Percentiles rank a stretch among this genome's conserved stretches.
These are phyloP conservation scores for Leucophora obtusa DNA, from an alignment of 2,888 invertebrate genomes.

Conservation along the genomic window DNA sequence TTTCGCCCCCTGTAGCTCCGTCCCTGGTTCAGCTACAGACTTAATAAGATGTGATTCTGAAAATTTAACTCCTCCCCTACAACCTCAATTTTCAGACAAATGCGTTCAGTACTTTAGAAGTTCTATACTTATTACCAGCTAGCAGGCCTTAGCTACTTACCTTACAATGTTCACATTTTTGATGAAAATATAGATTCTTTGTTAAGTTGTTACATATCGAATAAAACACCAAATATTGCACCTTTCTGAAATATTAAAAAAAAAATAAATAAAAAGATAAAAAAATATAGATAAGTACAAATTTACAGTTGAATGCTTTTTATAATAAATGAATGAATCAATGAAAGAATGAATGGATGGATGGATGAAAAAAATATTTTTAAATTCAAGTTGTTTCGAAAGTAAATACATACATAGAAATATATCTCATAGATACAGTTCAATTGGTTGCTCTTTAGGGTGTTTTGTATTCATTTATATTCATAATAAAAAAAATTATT, in stretches of 20 bases:
- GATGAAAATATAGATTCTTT: too few species aligned
- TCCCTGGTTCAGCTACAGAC: too few species aligned
- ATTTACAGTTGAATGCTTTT: slow-evolving; percentile 16
- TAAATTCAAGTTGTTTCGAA: slow-evolving; percentile 5
- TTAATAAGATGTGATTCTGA: too few species aligned
- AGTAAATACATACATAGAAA: slow-evolving; percentile 36
- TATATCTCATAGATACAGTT: slow-evolving; percentile 35
- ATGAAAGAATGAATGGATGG: background rate
- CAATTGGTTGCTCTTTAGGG: slow-evolving; percentile 63
- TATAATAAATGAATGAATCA: slow-evolving; percentile 16
- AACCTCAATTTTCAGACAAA: too few species aligned
- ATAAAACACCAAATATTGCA: too few species aligned
- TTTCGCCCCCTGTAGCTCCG: too few species aligned
- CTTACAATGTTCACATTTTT: too few species aligned
- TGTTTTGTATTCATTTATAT: slow-evolving; percentile 33
- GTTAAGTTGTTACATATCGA: too few species aligned
- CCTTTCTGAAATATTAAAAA: background rate
- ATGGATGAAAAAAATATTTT: slow-evolving; percentile 3
- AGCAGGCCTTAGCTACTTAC: too few species aligned
- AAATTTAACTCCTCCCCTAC: too few species aligned
- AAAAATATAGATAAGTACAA: slow-evolving; percentile 7
- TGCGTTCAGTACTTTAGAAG: too few species aligned
- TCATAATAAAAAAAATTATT: slow-evolving; percentile 1
- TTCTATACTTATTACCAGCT: too few species aligned
- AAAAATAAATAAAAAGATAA: background rate